phyloP scores from a whole-genome alignment of 35 echinoderm and acorn worm genomes.

The Eucidaris tribuloides region DNA sequence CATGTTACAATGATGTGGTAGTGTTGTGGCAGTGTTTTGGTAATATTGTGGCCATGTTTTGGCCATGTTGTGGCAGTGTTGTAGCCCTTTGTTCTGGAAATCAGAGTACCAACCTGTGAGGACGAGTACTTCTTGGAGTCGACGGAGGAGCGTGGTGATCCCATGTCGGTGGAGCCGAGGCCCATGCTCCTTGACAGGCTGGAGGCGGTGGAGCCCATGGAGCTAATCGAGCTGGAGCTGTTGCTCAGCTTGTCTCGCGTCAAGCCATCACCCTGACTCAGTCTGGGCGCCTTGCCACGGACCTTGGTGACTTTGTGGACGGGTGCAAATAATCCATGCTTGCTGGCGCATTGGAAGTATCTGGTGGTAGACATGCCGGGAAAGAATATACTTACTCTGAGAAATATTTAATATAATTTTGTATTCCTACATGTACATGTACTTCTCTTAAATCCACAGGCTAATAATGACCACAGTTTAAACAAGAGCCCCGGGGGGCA shows the following conservation, averaged over 20 bases:
- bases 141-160: neutral
- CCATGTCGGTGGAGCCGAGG: conserved; percentile 15
- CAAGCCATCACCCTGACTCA: neutral
- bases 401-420: too few species aligned
- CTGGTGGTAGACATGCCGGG: conserved; percentile 14
- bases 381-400: too few species aligned
- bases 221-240: conserved; percentile 94
- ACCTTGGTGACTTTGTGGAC: conserved; percentile 95
- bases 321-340: conserved; percentile 94
- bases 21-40: too few species aligned
- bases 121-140: conserved; percentile 27
- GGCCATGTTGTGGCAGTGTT: too few species aligned
- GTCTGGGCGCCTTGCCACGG: conserved; percentile 42
- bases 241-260: conserved; percentile 64
- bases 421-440: too few species aligned
- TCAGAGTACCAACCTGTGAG: conserved; percentile 16
- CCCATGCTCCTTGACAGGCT: conserved; percentile 46
- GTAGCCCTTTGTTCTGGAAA: too few species aligned
- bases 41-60: too few species aligned
- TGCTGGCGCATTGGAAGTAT: conserved; percentile 89
- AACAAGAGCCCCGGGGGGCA: too few species aligned
- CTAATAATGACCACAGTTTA: too few species aligned
- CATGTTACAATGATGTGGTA: too few species aligned
- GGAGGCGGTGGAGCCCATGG: conserved; percentile 80
- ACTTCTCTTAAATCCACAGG: too few species aligned